Base-by-base conservation (phyloP, 2,797 vertebrate species). In the Myripristis jacobus region DNA sequence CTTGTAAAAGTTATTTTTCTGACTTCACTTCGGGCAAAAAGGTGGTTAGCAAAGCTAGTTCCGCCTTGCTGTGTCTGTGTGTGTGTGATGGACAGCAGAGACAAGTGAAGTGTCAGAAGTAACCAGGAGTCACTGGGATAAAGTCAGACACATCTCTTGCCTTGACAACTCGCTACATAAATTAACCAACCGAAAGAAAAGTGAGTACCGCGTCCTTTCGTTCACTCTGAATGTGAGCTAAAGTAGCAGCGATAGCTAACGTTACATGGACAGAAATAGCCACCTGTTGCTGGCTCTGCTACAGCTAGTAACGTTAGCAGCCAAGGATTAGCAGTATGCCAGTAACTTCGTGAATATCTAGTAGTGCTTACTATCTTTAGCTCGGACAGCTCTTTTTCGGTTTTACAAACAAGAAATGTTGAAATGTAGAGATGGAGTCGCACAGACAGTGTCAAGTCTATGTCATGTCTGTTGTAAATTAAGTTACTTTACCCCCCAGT, bases 201-300 rank as follows among this genome's bases (percentile, higher is more conserved):
- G 90, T 89, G 59, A 84, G 88, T 61, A 10, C n/a, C n/a, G n/a
- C n/a, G n/a, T n/a, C 0, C 2, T 1, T 2, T 2, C 13, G 2
- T 24, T 3, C 0, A 24, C 46, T 59, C 6, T 22, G 2, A 56
- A 2, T 47, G 1, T 47, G 18, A 19, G 44, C 44, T 47, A 47
- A 47, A 47, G 9, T 11, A 36, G 34, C 34, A 10, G 8, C 9
- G 4, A 31, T 31, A 31, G 87, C 86, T 84, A 85, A 66, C 10
- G 60, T 66, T 79, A 70, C 61, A 24, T 69, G 62, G 48, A 54
- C 63, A 31, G 64, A 5, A 50, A 62, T 44, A 82, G 71, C 75
- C 87, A 91, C 88, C 90, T 92, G 90, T 89, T 87, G 89, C 84
- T 76, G 48, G 24, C 63, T 54, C 27, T 27, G 57, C 38, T 75